Evolutionary conservation across 2,113 vertebrate species (phyloP), one percentile per base, ranked within the genome.

Genomic region (Seriola rivoliana): DNA sequence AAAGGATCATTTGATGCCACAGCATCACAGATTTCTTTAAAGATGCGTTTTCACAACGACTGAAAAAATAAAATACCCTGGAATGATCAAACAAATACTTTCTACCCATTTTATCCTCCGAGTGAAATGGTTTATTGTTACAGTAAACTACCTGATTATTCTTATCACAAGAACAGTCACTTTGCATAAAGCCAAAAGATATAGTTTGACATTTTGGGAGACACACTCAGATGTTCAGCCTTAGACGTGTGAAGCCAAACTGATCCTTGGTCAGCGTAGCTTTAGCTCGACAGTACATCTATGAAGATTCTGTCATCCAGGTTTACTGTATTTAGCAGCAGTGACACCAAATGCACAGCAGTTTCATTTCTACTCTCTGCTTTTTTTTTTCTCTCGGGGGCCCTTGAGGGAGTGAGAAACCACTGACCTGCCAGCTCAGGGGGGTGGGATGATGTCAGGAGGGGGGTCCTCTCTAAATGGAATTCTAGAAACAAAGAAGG

Each of bases 391-490:
- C 32, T 74, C 32, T 48, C 14, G 8, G 46, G 46, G 81, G 58
- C 38, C n/a, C 17, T 40, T 58, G 55, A 62, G 82, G 75, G 75
- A 91, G 90, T 93, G 81, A 95, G 93, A 95, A 89, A 89, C 91
- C 80, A 99, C 97, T 98, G 96, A 99, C 98, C 98, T 99, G 98
- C 96, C 92, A 99, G 96, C 96, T 99, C 98, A 88, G 96, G 95
- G 95, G 97, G 98, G 93, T 98, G 97, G 93, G 98, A 97, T 95
- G 98, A 97, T 94, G 97, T 97, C 97, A 98, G 96, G 96, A 99
- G 97, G 95, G 97, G 98, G 96, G 97, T 99, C 97, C 98, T 96
- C 97, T 99, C 98, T 98, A 99, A 98, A 95, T 98, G 98, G 97
- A 99, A 99, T 92, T 99, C 98, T 99, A 96, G 96, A 97, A 96